A percentile compares a stretch with the other conserved stretches of the same genome.
Conservation (phyloP, 1,140 invertebrate species). For the Heliconius nattereri region DNA sequence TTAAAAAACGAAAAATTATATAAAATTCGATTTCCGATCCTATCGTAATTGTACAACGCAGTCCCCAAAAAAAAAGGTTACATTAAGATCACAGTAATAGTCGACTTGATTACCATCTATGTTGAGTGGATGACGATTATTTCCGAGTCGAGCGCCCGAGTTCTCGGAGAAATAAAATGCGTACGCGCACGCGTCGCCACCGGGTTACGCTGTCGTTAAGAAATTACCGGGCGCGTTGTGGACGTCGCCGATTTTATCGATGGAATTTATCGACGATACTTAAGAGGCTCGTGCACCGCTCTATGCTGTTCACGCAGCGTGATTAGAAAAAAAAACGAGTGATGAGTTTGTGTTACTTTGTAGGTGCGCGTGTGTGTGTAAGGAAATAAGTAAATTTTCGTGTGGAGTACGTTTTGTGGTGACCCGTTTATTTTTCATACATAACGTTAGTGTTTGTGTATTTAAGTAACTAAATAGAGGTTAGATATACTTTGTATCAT, state of each 20-base stretch:
- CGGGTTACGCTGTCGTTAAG: conserved; percentile 79
- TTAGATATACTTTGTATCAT: too few species aligned
- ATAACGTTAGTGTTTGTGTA: not conserved
- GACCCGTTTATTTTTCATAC: not conserved
- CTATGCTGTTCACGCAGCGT: conserved; percentile 48
- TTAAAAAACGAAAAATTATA: too few species aligned
- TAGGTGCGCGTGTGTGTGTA: not conserved
- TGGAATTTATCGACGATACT: conserved; percentile 78
- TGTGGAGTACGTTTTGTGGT: conserved; percentile 8
- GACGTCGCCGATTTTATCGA: conserved; percentile 79
- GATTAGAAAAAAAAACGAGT: conserved; percentile 45
- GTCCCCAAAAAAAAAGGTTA: conserved; percentile 65
- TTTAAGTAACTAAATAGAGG: not conserved
- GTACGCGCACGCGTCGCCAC: conserved; percentile 78
- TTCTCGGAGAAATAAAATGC: conserved; percentile 76
- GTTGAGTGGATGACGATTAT: conserved; percentile 78
- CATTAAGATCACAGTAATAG: conserved; percentile 77
- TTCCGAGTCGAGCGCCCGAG: conserved; percentile 67
- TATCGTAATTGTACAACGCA: conserved; percentile 59
- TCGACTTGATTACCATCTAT: conserved; percentile 77
- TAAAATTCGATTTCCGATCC: too few species aligned
- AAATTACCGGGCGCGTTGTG: conserved; percentile 71
- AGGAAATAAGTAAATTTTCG: conserved; percentile 22
- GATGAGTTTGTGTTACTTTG: conserved; percentile 34
- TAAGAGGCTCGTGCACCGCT: conserved; percentile 53